Evolutionary conservation across 2,113 vertebrate species (phyloP), one percentile per base, ranked within the genome.

Genomic region (Halichoerus grypus): DNA sequence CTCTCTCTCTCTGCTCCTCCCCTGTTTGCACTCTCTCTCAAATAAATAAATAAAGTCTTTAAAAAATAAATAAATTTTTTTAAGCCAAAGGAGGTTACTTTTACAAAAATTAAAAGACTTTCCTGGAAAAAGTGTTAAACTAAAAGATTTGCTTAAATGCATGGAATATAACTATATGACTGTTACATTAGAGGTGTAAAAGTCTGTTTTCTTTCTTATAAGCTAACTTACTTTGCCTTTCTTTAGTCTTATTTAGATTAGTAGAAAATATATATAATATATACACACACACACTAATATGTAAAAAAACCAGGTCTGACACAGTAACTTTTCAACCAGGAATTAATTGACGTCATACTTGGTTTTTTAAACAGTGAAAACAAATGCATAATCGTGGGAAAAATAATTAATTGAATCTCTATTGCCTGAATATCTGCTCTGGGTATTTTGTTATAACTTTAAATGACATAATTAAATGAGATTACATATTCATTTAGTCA

Each of bases 61-160:
- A n/a, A n/a, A n/a, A 69, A 69, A 69, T n/a, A 65, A 65, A 16
- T 71, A 90, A 19, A 53, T 14, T 18, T n/a, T 86, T 96, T 96
- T 84, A 87, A 96, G 61, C 21, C 7, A 24, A 92, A 86, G 33
- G 6, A 93, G 33, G 61, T 96, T 71, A 74, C 16, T 79, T 97
- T 92, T 42, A 39, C 4, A 36, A 89, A 95, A 84, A 72, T 55
- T 3, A 79, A 95, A 95, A 90, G n/a, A 61, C 7, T 74, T 94
- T 36, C 36, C 22, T 12, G 11, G 61, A 22, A 24, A 84, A 92
- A 86, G 49, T 13, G 33, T 7, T 86, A 51, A 87, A 88, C 33
- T 63, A 42, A 53, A 94, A 93, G 59, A 79, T 92, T 85, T 97
- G 22, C n/a, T 79, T 51, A 79, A 84, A 77, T 88, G 12, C 31